Conservation (phyloP, 2,797 vertebrate species). For the Valencia hispanica region DNA sequence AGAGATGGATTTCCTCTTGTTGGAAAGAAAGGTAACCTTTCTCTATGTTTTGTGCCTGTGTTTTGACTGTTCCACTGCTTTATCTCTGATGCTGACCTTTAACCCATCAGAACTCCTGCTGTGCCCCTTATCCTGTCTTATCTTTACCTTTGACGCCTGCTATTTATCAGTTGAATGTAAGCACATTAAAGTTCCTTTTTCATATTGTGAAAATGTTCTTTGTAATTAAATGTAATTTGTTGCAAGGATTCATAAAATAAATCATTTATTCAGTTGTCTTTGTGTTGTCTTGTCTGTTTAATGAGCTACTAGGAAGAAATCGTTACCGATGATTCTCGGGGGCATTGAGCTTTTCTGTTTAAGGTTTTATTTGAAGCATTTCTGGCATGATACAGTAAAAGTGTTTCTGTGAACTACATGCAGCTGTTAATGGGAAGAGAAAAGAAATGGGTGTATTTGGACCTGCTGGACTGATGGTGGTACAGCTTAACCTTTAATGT, state of each 20-base stretch:
- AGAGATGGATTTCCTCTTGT: conserved; percentile 67
- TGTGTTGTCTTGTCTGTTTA: not conserved
- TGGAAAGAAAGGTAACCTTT: conserved; percentile 55
- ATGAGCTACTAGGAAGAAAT: not conserved
- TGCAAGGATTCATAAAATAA: conserved; percentile 75
- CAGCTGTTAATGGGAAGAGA: too few relatives aligned
- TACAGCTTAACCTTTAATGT: too few relatives aligned
- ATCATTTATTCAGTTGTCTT: conserved; percentile 47
- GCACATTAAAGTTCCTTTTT: conserved; percentile 51
- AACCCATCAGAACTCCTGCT: conserved; percentile 19
- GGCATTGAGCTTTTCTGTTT: not conserved
- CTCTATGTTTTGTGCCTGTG: conserved; percentile 72
- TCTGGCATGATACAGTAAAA: too few relatives aligned
- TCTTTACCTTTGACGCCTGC: conserved; percentile 55
- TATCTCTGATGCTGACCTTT: conserved; percentile 32
- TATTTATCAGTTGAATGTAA: conserved; percentile 71
- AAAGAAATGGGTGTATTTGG: too few relatives aligned
- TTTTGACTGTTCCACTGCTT: conserved; percentile 50
- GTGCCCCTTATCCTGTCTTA: conserved; percentile 40
- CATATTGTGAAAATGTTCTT: conserved; percentile 73
- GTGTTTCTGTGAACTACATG: too few relatives aligned
- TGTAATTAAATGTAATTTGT: conserved; percentile 62
- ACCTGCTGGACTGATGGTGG: too few relatives aligned
- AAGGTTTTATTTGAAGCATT: not conserved
- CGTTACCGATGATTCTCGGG: not conserved